Conservation (phyloP, 1,140 invertebrate genomes). For the Aporrectodea caliginosa region DNA sequence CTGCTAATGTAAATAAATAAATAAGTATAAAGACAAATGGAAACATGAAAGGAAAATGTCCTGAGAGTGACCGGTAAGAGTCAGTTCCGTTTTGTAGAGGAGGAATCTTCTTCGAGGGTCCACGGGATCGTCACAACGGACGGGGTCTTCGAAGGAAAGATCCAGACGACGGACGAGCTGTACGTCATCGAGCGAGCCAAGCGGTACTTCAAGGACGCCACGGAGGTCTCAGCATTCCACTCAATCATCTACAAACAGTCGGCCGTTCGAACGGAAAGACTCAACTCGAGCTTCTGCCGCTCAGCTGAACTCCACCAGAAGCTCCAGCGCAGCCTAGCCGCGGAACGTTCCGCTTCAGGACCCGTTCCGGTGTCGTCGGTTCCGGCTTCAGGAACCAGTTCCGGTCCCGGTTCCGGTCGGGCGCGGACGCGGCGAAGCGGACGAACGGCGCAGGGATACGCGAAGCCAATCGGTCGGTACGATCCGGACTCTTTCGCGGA, state of each 20-base stretch:
- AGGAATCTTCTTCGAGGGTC: too few species aligned
- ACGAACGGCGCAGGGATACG: not conserved
- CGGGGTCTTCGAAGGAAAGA: constrained; percentile 83
- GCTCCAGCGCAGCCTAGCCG: constrained; percentile 10
- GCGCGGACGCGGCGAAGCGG: not conserved
- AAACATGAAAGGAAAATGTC: too few species aligned
- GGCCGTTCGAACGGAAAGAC: constrained; percentile 63
- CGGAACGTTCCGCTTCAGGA: not conserved
- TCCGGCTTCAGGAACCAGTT: too few species aligned
- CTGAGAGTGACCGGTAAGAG: too few species aligned
- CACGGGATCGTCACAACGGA: constrained; percentile 78
- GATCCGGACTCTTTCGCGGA: not conserved
- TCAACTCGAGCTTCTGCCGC: constrained; percentile 53
- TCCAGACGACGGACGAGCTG: constrained; percentile 77
- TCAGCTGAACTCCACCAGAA: constrained; percentile 60
- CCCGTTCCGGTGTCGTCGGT: too few species aligned
- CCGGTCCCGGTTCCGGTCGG: too few species aligned
- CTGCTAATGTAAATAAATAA: too few species aligned
- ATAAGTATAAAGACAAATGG: too few species aligned
- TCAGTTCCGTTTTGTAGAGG: too few species aligned
- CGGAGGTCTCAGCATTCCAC: constrained; percentile 59
- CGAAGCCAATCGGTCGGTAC: not conserved
- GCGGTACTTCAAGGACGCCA: constrained; percentile 60
- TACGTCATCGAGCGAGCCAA: constrained; percentile 78
- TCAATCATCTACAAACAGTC: constrained; percentile 77